Evolutionary conservation across 2,113 vertebrate species (phyloP), one percentile per base, ranked within the genome.

Genomic region (Pagrus major): DNA sequence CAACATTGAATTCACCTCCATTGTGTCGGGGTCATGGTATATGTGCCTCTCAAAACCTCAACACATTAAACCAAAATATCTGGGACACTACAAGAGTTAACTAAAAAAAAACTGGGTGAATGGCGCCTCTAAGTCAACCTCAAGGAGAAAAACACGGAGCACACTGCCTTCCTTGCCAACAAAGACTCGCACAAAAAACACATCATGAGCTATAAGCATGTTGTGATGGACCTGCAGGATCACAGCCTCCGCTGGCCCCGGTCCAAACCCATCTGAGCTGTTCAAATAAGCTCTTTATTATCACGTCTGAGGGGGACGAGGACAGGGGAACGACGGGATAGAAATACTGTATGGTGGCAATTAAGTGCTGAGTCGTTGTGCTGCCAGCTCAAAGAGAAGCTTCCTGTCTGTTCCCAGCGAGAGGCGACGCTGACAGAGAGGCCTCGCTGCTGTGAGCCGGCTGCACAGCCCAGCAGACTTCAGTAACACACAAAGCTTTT

Each of bases 271-370:
- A 63, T 79, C 46, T 37, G 37, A 71, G 60, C 76, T 27, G 73
- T 44, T 76, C 78, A 81, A 79, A 84, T 80, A 77, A 84, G 70
- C 81, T 77, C 37, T 71, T 81, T 78, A 72, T 81, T 80, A 71
- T 69, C 51, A 74, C 63, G 59, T 74, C 60, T 54, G 44, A 54
- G 27, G 67, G 4, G 59, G 58, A 58, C 41, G 61, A 63, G 15
- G 41, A 25, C 31, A 2, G 8, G 44, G 79, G 63, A 39, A 80
- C 31, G 65, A 61, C 31, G 14, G 46, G 39, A 42, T 10, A 44
- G 85, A 20, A 63, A 33, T 33, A 29, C 47, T 12, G 52, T 18
- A 44, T 1, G 55, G 41, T 42, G 65, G 64, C 49, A 58, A 44
- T 64, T 58, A 52, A 69, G 31, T 11, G 46, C 72, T 55, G 70